A percentile compares a stretch with the other conserved stretches of the same genome.
These are phyloP conservation scores for Gadus chalcogrammus DNA, from an alignment of 2,113 vertebrate genomes.

Conservation along the genomic window DNA sequence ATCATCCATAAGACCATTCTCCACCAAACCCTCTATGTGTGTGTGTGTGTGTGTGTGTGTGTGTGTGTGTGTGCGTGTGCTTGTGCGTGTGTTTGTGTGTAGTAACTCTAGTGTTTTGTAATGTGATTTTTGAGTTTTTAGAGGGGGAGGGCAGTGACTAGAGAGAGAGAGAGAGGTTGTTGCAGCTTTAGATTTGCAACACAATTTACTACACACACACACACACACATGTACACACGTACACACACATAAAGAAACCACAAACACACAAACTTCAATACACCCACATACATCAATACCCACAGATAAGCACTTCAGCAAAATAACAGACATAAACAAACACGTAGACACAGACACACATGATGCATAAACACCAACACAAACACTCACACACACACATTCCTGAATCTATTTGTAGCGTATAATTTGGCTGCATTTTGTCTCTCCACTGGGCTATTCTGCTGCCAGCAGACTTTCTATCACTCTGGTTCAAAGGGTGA, in stretches of 20 bases:
- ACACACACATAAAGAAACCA: constrained; percentile 27
- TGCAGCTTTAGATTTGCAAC: too few species aligned
- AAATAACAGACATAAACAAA: not conserved
- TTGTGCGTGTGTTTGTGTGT: constrained; percentile 29
- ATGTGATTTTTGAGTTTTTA: too few species aligned
- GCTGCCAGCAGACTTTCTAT: constrained; percentile 38
- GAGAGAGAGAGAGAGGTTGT: too few species aligned
- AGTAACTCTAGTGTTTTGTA: too few species aligned
- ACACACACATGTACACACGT: not conserved
- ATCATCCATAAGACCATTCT: constrained; percentile 64
- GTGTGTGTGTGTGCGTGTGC: constrained; percentile 23
- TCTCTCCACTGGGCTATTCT: constrained; percentile 43
- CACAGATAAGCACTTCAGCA: too few species aligned
- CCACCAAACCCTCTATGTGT: constrained; percentile 42
- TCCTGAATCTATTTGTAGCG: constrained; percentile 48
- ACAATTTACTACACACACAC: too few species aligned
- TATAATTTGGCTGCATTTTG: constrained; percentile 26
- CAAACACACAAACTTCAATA: too few species aligned
- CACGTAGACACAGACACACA: constrained; percentile 6
- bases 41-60: constrained; percentile 18
- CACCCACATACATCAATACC: too few species aligned
- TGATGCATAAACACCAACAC: constrained; percentile 17
- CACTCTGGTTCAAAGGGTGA: constrained; percentile 27
- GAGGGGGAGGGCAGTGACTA: not conserved
- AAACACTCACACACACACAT: constrained; percentile 33